Percentiles rank a stretch among this genome's conserved stretches.
These are phyloP conservation scores for Porites lobata DNA, from an alignment of 92 coral and sea anemone species.

Conservation along the genomic window DNA sequence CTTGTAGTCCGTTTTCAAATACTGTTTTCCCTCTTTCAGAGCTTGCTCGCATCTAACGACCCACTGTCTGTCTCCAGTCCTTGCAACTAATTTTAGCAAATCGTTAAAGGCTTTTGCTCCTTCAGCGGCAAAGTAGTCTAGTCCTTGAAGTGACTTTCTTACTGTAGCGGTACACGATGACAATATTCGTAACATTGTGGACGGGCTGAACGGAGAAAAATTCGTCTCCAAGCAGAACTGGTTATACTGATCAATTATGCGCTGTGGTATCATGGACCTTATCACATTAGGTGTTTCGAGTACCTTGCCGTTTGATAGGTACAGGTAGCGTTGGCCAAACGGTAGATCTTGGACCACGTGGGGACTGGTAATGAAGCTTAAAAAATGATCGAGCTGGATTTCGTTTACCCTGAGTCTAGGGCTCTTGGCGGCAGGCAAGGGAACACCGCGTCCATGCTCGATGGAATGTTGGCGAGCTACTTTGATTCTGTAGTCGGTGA, in stretches of 20 bases:
- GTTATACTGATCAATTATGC: constrained; percentile 26
- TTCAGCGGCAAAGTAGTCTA: constrained; percentile 42
- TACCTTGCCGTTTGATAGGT: too few relatives aligned
- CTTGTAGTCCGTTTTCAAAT: too few relatives aligned
- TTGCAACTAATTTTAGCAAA: neutral
- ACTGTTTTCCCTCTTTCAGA: too few relatives aligned
- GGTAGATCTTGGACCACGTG: constrained; percentile 46
- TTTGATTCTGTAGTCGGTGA: constrained; percentile 52
- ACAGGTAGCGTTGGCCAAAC: too few relatives aligned
- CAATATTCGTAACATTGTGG: constrained; percentile 18
- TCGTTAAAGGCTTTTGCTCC: constrained; percentile 37
- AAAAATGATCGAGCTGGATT: constrained; percentile 60
- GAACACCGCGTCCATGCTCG: constrained; percentile 62
- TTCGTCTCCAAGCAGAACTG: constrained; percentile 25
- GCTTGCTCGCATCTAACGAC: constrained; percentile 4
- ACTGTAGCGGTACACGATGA: constrained; percentile 26
- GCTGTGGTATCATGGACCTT: constrained; percentile 44
- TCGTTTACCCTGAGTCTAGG: constrained; percentile 57
- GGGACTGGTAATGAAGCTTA: constrained; percentile 51
- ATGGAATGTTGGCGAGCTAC: constrained; percentile 49
- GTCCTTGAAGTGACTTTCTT: constrained; percentile 38
- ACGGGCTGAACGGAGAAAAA: neutral
- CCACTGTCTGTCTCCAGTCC: constrained; percentile 24
- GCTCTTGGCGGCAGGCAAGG: constrained; percentile 53
- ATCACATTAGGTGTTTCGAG: constrained; percentile 59